phyloP scores from a whole-genome alignment of 2,113 vertebrate genomes.

The Mastomys coucha region DNA sequence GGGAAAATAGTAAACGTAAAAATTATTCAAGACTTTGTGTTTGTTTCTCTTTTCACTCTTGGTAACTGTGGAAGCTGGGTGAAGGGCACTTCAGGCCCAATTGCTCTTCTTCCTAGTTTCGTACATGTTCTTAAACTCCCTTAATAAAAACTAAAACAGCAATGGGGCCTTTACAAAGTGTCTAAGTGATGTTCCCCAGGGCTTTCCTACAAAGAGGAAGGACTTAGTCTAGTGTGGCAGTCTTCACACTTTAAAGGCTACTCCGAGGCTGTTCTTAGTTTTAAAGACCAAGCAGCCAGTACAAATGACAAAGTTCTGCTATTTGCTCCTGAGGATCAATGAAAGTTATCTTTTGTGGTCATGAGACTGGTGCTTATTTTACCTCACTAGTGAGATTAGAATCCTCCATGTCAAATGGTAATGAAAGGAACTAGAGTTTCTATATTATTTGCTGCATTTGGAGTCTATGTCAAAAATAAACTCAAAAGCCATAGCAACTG shows the following conservation, averaged over 20 bases:
- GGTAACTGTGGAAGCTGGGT: neutral
- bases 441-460: constrained; percentile 50
- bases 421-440: constrained; percentile 56
- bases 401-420: constrained; percentile 50
- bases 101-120: constrained; percentile 16
- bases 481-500: constrained; percentile 64
- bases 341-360: constrained; percentile 51
- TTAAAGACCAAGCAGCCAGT: neutral
- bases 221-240: constrained; percentile 14
- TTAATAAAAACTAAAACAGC: neutral
- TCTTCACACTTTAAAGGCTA: constrained; percentile 8
- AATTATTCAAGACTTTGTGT: neutral
- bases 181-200: neutral
- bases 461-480: constrained; percentile 58
- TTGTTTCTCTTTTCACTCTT: constrained; percentile 42
- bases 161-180: neutral
- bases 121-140: neutral
- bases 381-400: constrained; percentile 37
- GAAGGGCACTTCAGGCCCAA: neutral
- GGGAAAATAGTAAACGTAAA: constrained; percentile 37
- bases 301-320: neutral
- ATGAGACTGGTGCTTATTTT: constrained; percentile 54
- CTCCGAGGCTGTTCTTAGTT: neutral
- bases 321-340: neutral
- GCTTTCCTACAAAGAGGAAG: neutral